phyloP scores from a whole-genome alignment of 2,113 vertebrate genomes.

The Recurvirostra avosetta region DNA sequence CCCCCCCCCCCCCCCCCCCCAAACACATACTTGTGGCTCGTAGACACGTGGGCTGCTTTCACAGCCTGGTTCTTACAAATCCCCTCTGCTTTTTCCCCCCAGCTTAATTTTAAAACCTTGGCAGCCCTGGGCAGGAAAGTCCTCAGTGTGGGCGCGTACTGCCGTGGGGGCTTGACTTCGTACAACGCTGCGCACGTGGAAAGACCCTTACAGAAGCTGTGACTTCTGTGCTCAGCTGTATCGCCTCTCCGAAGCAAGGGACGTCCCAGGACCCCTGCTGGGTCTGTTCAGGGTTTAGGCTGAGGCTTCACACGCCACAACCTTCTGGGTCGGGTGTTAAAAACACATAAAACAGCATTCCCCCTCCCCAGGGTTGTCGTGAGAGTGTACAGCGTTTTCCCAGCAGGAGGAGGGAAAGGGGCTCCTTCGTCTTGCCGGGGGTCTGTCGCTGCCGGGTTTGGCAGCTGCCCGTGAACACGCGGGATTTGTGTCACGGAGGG shows the following conservation, averaged over 20 bases:
- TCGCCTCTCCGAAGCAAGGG: not conserved
- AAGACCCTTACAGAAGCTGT: rapidly evolving
- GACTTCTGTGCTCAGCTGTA: not conserved
- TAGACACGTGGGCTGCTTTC: rapidly evolving
- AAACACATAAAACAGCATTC: not conserved
- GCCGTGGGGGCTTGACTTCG: not conserved
- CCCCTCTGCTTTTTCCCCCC: not conserved
- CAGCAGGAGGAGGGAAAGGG: not conserved
- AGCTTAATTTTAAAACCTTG: not conserved
- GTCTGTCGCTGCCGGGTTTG: too few species aligned
- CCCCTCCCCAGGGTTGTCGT: not conserved
- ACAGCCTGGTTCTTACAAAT: not conserved
- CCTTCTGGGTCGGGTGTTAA: not conserved
- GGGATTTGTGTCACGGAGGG: not conserved
- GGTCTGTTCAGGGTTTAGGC: not conserved
- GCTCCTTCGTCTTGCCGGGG: not conserved
- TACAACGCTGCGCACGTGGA: rapidly evolving
- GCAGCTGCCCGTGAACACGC: not conserved
- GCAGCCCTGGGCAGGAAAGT: not conserved
- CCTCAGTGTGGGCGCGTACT: rapidly evolving
- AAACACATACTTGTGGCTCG: not conserved
- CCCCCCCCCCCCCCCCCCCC: too few species aligned
- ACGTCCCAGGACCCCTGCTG: not conserved
- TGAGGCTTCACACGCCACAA: rapidly evolving
- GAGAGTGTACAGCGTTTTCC: rapidly evolving